Conservation (phyloP, 64 coral and sea anemone species). For the Montipora foliosa region DNA sequence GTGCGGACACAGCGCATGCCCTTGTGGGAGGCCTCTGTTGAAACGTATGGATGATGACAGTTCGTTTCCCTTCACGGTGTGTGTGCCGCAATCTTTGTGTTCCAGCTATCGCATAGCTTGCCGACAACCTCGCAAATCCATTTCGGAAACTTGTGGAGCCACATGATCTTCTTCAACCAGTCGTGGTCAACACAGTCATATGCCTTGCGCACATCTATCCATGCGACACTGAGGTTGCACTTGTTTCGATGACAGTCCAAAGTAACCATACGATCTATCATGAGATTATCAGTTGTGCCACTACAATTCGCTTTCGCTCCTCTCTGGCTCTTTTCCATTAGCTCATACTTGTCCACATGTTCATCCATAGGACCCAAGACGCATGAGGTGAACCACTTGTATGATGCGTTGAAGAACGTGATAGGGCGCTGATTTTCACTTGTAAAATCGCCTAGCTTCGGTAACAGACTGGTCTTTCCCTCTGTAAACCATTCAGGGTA, state of each 20-base stretch:
- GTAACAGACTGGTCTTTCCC: constrained; percentile 6
- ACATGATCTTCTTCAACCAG: constrained; percentile 54
- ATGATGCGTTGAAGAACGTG: constrained; percentile 72
- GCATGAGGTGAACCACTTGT: constrained; percentile 60
- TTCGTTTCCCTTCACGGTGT: constrained; percentile 6
- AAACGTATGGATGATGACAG: no score
- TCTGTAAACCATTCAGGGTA: constrained; percentile 31
- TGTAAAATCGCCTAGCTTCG: constrained; percentile 1
- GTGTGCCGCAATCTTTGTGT: constrained; percentile 45
- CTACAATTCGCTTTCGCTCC: no score
- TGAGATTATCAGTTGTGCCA: constrained; percentile 24
- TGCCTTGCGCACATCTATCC: constrained; percentile 34
- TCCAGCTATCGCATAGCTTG: constrained; percentile 50
- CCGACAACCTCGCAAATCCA: constrained; percentile 16
- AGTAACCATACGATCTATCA: constrained; percentile 41
- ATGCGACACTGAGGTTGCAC: constrained; percentile 2
- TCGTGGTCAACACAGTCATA: constrained; percentile 53
- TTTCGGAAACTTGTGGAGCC: constrained; percentile 35
- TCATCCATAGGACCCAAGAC: neutral
- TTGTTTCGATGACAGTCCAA: neutral
- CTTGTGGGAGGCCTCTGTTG: no score
- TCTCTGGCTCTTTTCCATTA: no score
- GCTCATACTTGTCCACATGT: neutral
- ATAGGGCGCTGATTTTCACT: constrained; percentile 71
- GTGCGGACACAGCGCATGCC: no score